phyloP scores from a whole-genome alignment of 2,113 vertebrate species.

The Papio anubis region DNA sequence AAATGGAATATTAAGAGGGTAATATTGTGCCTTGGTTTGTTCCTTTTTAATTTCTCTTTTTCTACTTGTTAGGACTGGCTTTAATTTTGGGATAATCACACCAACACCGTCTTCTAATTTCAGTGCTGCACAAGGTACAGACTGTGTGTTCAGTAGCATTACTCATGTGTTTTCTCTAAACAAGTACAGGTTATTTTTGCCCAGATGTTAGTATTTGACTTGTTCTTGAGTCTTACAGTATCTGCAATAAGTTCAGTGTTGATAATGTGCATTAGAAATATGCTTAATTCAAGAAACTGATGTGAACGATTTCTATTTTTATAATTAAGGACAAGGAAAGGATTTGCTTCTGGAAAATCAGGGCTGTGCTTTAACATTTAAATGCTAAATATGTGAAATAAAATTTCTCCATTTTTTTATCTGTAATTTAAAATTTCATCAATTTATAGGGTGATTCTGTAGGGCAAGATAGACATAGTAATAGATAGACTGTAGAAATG shows the following conservation, averaged over 20 bases:
- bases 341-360: constrained; percentile 45
- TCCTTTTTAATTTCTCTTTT: constrained; percentile 60
- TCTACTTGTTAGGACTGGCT: constrained; percentile 77
- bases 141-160: neutral
- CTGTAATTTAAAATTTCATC: constrained; percentile 25
- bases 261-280: neutral
- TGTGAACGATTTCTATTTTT: neutral
- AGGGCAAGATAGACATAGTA: neutral
- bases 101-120: constrained; percentile 64
- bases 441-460: neutral
- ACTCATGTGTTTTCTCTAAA: neutral
- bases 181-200: neutral
- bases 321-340: constrained; percentile 38
- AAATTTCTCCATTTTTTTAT: constrained; percentile 34
- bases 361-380: constrained; percentile 39
- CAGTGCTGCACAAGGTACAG: constrained; percentile 77
- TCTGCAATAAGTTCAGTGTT: neutral
- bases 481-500: neutral
- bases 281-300: constrained; percentile 3
- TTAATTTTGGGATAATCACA: constrained; percentile 79
- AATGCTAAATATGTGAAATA: neutral
- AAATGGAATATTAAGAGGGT: neutral
- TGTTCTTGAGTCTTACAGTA: neutral
- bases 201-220: neutral
- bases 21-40: neutral